phyloP scores from a whole-genome alignment of 2,797 vertebrate genomes.

The Enteromius argenteus region DNA sequence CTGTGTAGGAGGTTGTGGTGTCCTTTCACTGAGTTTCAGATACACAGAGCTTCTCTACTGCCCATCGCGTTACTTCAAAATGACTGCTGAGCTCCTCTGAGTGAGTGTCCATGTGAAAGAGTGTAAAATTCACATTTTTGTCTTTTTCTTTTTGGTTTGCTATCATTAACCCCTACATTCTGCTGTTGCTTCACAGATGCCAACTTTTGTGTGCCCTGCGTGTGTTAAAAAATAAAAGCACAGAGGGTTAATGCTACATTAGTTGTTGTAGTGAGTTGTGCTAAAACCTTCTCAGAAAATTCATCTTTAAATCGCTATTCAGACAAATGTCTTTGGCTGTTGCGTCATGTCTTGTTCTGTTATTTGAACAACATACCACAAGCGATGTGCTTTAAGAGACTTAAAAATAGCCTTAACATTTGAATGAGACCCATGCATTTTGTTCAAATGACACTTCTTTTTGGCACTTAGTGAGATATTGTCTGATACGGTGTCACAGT shows the following conservation, averaged over 20 bases:
- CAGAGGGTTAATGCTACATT: neutral
- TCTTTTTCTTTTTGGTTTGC: too few species aligned
- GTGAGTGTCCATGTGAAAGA: neutral
- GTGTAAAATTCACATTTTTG: neutral
- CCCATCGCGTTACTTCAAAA: neutral
- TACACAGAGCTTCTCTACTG: neutral
- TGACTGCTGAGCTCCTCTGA: neutral
- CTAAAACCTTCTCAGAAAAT: neutral
- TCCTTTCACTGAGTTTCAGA: conserved; percentile 18
- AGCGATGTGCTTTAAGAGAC: neutral
- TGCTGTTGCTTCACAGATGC: neutral
- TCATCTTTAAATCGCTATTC: neutral
- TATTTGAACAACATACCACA: neutral
- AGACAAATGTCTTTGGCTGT: neutral
- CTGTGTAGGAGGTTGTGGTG: conserved; percentile 36
- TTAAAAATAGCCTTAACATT: neutral
- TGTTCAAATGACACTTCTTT: neutral
- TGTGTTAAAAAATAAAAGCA: neutral
- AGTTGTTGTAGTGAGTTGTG: neutral
- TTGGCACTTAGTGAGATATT: neutral
- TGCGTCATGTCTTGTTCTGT: neutral
- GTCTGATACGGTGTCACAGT: neutral
- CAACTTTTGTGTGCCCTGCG: neutral
- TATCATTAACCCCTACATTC: neutral
- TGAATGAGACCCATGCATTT: neutral